These are phyloP conservation scores for Lapara coniferarum DNA, from an alignment of 2,888 invertebrate species.

Conservation along the genomic window DNA sequence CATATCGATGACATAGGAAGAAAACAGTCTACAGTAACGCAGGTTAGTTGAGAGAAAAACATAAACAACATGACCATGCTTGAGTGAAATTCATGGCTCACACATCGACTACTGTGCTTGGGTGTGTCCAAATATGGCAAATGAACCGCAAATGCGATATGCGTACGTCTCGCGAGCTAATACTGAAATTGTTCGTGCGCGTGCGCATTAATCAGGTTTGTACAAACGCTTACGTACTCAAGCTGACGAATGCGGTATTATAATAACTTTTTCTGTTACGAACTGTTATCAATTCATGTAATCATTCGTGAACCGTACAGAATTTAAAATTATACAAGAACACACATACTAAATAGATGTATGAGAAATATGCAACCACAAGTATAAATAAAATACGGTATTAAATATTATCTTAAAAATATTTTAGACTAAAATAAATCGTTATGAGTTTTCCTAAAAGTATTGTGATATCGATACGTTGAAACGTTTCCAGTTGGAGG, in stretches of 20 bases:
- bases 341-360: slow-evolving; percentile 4
- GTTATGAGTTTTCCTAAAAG: slow-evolving; percentile 26
- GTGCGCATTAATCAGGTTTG: too few species aligned
- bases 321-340: slow-evolving; percentile 10
- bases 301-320: slow-evolving; percentile 3
- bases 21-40: not conserved
- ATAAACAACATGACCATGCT: not conserved
- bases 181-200: too few species aligned
- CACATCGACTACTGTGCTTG: not conserved
- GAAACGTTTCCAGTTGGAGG: not conserved
- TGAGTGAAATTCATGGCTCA: not conserved
- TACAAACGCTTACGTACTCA: not conserved
- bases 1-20: not conserved
- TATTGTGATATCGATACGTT: slow-evolving; percentile 16
- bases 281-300: not conserved
- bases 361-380: slow-evolving; percentile 6
- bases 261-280: not conserved
- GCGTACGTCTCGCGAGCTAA: too few species aligned
- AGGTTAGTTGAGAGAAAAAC: not conserved
- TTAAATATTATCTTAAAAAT: slow-evolving; percentile 8
- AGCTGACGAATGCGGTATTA: not conserved
- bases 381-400: slow-evolving; percentile 19
- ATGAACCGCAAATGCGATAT: too few species aligned
- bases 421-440: not conserved
- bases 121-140: too few species aligned